Evolutionary conservation across 2,113 vertebrate species (phyloP).

Genomic region (Anolis carolinensis): DNA sequence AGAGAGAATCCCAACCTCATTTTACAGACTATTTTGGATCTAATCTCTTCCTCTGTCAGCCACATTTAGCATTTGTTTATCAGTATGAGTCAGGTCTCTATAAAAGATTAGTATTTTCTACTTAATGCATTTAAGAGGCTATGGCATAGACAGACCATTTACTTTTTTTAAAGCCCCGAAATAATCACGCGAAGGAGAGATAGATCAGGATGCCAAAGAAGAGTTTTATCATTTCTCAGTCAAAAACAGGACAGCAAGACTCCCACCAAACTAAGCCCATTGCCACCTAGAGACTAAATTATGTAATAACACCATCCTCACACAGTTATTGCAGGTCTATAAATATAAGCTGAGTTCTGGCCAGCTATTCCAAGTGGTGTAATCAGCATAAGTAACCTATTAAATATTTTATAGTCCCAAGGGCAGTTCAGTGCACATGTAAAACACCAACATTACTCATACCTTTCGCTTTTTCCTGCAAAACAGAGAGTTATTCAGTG

Average conservation of each 20-base stretch:
- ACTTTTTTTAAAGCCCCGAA: neutral
- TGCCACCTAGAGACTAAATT: neutral
- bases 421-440: conserved; percentile 1
- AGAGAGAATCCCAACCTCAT: conserved; percentile 3
- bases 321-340: conserved; percentile 13
- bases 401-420: neutral
- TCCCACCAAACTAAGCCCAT: neutral
- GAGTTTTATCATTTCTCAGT: neutral
- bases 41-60: conserved; percentile 31
- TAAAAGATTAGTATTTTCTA: neutral
- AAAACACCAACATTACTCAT: conserved; percentile 18
- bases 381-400: neutral
- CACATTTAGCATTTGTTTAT: conserved; percentile 4
- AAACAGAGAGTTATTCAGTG: conserved; percentile 10
- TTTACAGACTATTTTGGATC: conserved; percentile 39
- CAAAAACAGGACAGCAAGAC: neutral
- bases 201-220: neutral
- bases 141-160: too few relatives aligned
- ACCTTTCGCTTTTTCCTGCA: conserved; percentile 27
- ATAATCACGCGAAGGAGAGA: neutral
- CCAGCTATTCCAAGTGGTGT: fast-evolving
- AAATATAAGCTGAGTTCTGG: neutral
- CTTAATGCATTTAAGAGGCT: neutral
- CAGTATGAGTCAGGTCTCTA: conserved; percentile 19
- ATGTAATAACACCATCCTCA: neutral